Evolutionary conservation across 1,140 invertebrate genomes (phyloP).

Genomic region (Neelides sp.): DNA sequence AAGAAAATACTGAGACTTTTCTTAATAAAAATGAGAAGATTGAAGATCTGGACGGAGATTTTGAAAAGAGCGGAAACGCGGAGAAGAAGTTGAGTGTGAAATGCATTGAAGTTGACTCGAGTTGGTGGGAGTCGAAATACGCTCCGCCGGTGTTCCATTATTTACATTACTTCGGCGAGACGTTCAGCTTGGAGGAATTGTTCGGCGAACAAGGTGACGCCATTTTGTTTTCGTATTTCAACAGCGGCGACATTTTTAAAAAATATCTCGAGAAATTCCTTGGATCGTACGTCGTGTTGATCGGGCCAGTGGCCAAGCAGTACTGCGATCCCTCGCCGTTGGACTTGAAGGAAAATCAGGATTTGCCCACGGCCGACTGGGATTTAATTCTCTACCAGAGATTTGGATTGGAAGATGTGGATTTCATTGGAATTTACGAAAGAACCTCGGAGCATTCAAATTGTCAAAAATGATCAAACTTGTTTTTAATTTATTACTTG

Average conservation of each 20-base stretch:
- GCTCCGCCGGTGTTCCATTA: slow-evolving; percentile 42
- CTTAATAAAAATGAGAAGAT: too few species aligned
- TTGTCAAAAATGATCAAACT: too few species aligned
- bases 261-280: slow-evolving; percentile 47
- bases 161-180: slow-evolving; percentile 34
- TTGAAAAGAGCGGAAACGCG: too few species aligned
- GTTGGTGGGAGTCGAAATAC: slow-evolving; percentile 49
- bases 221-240: slow-evolving; percentile 59
- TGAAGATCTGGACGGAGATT: too few species aligned
- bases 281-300: slow-evolving; percentile 50
- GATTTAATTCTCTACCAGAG: slow-evolving; percentile 1
- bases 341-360: slow-evolving; percentile 2
- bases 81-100: too few species aligned
- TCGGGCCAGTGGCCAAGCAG: slow-evolving; percentile 42
- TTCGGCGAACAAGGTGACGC: slow-evolving; percentile 9
- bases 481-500: too few species aligned
- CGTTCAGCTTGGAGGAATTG: slow-evolving; percentile 4
- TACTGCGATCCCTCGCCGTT: background rate
- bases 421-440: slow-evolving; percentile 5
- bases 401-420: slow-evolving; percentile 3
- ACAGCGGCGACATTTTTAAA: slow-evolving; percentile 49
- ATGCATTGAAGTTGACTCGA: slow-evolving; percentile 46
- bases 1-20: too few species aligned
- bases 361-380: slow-evolving; percentile 6
- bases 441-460: too few species aligned